Evolutionary conservation across 2,113 vertebrate species (phyloP), one percentile per base, ranked within the genome.

Genomic region (Piprites chloris): DNA sequence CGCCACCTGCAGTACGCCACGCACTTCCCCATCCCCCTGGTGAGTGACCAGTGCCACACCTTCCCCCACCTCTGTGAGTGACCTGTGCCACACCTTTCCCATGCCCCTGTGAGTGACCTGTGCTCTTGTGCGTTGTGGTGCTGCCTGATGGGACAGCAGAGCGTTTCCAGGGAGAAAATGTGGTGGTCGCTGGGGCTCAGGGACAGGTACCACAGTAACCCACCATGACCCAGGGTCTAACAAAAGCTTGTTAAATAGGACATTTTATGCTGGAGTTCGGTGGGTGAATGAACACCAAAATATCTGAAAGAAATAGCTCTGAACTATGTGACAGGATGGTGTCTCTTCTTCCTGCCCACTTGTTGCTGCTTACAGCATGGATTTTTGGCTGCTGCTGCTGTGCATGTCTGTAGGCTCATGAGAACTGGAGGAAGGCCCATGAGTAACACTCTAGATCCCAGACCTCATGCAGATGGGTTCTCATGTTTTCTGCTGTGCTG

Each of bases 1-100:
- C 95, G 97, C 16, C 98, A 98, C 33, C 86, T 98, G 87, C 98
- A 98, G 17, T 98, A 98, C 5, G 97, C 97, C 12, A 98, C 98
- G 0, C 98, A 98, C 56, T 98, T 98, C 46, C 98, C 98, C 23
- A 97, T 98, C 24, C 97, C 98, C 67, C 96, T 97, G 98, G 97
- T 98, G 96, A 97, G 69, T 73, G 69, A 53, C 9, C 50, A 8
- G 52, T 44, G 71, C 39, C 52, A n/a, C 52, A 4, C 71, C 39
- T 44, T 42, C 12, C 39, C 37, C 49, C 5, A 1, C 7, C 23
- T 5, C 30, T 15, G 11, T 39, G 59, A 39, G 59, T 61, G 56
- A 59, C 22, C 33, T 6, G 52, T 32, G 49, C 23, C 52, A n/a
- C 49, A 3, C 71, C 30, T 27, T 42, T 6, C 39, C 37, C 49